A percentile compares a stretch with the other conserved stretches of the same genome.
Conservation (phyloP, 2,888 invertebrate genomes). For the Camptogramma bilineatum region DNA sequence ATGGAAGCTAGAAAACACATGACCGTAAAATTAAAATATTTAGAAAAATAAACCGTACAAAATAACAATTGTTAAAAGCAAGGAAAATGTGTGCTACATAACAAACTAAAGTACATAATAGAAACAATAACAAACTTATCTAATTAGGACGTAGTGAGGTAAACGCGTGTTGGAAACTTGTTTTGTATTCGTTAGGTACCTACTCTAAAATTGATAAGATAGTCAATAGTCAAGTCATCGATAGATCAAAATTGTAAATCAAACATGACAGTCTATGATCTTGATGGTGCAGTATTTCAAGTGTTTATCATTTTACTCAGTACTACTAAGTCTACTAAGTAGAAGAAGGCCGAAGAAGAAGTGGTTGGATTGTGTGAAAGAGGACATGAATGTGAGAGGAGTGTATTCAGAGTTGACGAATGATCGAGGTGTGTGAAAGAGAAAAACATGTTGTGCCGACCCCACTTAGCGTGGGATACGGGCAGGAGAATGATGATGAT, state of each 20-base stretch:
- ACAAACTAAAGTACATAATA: conserved; percentile 1
- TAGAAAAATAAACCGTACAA: neutral
- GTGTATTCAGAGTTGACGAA: too few species aligned
- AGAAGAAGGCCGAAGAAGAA: too few species aligned
- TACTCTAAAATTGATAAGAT: neutral
- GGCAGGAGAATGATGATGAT: too few species aligned
- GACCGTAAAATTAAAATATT: neutral
- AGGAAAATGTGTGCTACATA: neutral
- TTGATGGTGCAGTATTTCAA: neutral
- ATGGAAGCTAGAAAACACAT: neutral
- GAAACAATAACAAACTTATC: conserved; percentile 27
- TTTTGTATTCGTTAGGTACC: conserved; percentile 6
- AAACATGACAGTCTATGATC: neutral
- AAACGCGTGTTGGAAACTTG: conserved; percentile 1
- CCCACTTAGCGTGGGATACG: too few species aligned
- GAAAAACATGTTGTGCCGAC: too few species aligned
- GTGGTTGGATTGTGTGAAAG: too few species aligned
- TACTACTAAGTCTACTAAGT: too few species aligned
- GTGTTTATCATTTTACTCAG: too few species aligned
- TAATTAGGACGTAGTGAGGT: conserved; percentile 20
- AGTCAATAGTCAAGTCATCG: neutral
- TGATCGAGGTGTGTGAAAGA: too few species aligned
- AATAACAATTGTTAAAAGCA: neutral
- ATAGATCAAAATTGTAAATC: neutral
- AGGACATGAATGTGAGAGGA: too few species aligned